Conservation (phyloP, 2,888 invertebrate genomes). For the Trachelus troglodyta region DNA sequence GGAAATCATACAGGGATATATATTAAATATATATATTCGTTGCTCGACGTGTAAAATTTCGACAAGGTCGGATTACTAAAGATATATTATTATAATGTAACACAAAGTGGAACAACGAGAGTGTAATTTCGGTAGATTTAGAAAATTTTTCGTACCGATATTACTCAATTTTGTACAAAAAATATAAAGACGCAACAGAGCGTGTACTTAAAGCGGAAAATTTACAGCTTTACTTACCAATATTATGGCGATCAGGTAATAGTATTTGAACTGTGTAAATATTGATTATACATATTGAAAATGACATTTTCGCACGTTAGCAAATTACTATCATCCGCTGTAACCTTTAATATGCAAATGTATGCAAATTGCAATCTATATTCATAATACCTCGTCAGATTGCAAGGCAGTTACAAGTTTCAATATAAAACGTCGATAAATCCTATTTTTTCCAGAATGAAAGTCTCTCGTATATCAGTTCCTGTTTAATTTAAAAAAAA, state of each 20-base stretch:
- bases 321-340: not conserved
- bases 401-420: not conserved
- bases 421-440: not conserved
- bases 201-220: not conserved
- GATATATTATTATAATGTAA: not conserved
- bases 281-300: not conserved
- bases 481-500: not conserved
- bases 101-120: not conserved
- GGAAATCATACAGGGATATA: slow-evolving; percentile 4
- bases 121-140: not conserved
- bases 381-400: not conserved
- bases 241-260: not conserved
- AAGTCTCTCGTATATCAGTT: not conserved
- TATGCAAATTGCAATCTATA: not conserved
- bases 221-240: not conserved
- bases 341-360: not conserved
- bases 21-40: not conserved
- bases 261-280: not conserved
- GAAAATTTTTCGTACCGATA: not conserved
- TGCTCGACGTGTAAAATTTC: not conserved
- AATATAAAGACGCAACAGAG: not conserved
- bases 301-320: not conserved
- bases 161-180: not conserved
- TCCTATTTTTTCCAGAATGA: not conserved
- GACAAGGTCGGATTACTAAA: slow-evolving; percentile 1